Evolutionary conservation across 2,888 invertebrate genomes (phyloP).

Genomic region (Cryptocephalus moraei): DNA sequence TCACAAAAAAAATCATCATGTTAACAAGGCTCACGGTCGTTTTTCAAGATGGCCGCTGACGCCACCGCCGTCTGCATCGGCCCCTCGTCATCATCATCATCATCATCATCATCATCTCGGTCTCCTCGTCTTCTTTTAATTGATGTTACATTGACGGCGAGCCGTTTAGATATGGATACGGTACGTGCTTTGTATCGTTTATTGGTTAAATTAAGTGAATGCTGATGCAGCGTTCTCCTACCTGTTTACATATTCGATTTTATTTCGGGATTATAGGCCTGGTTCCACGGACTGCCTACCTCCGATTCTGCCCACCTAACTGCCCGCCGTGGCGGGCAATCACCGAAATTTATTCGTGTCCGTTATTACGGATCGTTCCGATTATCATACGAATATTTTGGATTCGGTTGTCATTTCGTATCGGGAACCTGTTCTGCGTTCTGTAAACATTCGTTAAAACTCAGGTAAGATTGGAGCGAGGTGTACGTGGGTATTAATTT

Average conservation of each 20-base stretch:
- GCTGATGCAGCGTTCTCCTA: constrained; percentile 13
- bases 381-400: too few relatives aligned
- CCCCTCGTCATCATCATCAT: constrained; percentile 14
- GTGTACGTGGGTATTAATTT: too few relatives aligned
- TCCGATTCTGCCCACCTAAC: too few relatives aligned
- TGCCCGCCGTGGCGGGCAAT: too few relatives aligned
- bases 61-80: constrained; percentile 30
- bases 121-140: constrained; percentile 28
- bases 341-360: too few relatives aligned
- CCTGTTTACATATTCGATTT: constrained; percentile 12
- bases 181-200: constrained; percentile 35
- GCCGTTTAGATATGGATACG: constrained; percentile 32
- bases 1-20: constrained; percentile 34
- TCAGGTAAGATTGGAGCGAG: too few relatives aligned
- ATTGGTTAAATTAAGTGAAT: constrained; percentile 30
- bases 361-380: too few relatives aligned
- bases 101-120: constrained; percentile 14
- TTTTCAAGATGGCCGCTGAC: constrained; percentile 20
- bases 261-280: too few relatives aligned
- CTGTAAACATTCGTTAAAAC: too few relatives aligned
- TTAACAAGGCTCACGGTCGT: constrained; percentile 21
- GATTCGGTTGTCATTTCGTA: too few relatives aligned
- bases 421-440: too few relatives aligned
- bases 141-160: constrained; percentile 35
- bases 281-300: too few relatives aligned